These are phyloP conservation scores for Myiopsitta monachus DNA, from an alignment of 2,113 vertebrate genomes.

Conservation along the genomic window DNA sequence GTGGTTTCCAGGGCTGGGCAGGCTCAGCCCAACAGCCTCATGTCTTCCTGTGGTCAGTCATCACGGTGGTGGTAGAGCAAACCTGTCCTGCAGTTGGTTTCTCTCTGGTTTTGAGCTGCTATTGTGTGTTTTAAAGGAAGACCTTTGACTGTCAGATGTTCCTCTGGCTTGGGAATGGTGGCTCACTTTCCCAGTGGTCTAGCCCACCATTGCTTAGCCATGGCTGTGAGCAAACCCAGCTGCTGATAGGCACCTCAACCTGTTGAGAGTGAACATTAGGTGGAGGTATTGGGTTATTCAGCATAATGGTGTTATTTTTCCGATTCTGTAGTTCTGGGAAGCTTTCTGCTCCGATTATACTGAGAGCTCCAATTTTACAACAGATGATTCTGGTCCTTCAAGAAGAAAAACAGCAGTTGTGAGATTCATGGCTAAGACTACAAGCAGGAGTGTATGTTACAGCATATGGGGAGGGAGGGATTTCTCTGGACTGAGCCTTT, in stretches of 20 bases:
- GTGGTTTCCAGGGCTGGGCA: neutral
- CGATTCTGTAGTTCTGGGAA: neutral
- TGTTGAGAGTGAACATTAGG: neutral
- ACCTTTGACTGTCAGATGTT: neutral
- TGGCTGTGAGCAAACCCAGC: neutral
- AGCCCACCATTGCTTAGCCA: neutral
- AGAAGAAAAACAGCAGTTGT: neutral
- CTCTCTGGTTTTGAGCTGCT: neutral
- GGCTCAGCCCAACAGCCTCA: rapidly evolving
- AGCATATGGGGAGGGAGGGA: neutral
- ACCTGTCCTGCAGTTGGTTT: rapidly evolving
- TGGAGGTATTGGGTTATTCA: neutral
- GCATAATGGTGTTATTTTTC: neutral
- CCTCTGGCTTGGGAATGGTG: neutral
- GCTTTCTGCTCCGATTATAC: neutral
- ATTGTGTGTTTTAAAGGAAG: neutral
- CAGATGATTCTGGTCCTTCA: neutral
- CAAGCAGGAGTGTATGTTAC: neutral
- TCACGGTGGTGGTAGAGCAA: rapidly evolving
- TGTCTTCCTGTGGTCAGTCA: neutral
- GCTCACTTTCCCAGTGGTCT: neutral
- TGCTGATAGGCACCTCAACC: neutral
- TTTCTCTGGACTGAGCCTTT: neutral
- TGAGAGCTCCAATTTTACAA: neutral
- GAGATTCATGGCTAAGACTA: neutral